phyloP scores from a whole-genome alignment of 1,140 invertebrate genomes.

The Melitaea cinxia region DNA sequence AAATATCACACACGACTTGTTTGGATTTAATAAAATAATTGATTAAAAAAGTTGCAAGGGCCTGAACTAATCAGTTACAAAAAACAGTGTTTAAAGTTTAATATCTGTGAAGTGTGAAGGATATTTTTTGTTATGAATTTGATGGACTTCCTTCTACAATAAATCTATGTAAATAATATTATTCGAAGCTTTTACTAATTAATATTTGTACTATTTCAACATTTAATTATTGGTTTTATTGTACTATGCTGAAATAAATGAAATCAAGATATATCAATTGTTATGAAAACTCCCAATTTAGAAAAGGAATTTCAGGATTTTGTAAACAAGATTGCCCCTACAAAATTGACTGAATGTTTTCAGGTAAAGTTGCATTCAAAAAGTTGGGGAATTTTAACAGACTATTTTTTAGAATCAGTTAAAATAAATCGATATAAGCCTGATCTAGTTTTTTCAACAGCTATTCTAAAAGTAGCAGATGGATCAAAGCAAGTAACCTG shows the following conservation, averaged over 20 bases:
- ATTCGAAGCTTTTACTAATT: too few relatives aligned
- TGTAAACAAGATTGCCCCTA: slow-evolving; percentile 50
- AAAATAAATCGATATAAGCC: slow-evolving; percentile 57
- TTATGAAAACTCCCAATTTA: slow-evolving; percentile 13
- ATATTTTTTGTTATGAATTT: too few relatives aligned
- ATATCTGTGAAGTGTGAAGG: too few relatives aligned
- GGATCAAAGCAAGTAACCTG: slow-evolving; percentile 62
- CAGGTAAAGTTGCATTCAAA: slow-evolving; percentile 50
- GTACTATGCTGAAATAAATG: not conserved
- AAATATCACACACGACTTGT: too few relatives aligned
- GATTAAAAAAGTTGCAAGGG: too few relatives aligned
- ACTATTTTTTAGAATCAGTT: slow-evolving; percentile 73
- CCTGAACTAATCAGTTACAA: too few relatives aligned
- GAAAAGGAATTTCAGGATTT: slow-evolving; percentile 38
- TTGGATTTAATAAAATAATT: too few relatives aligned
- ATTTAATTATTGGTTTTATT: not conserved
- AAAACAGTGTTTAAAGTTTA: too few relatives aligned
- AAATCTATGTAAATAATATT: too few relatives aligned
- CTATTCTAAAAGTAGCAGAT: slow-evolving; percentile 62
- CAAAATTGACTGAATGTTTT: slow-evolving; percentile 61
- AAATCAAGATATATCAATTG: not conserved
- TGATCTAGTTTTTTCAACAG: slow-evolving; percentile 47
- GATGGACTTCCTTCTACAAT: too few relatives aligned
- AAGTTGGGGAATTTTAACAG: slow-evolving; percentile 63
- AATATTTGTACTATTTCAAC: too few relatives aligned